These are phyloP conservation scores for Xanthia togata DNA, from an alignment of 2,888 invertebrate genomes.

Conservation along the genomic window DNA sequence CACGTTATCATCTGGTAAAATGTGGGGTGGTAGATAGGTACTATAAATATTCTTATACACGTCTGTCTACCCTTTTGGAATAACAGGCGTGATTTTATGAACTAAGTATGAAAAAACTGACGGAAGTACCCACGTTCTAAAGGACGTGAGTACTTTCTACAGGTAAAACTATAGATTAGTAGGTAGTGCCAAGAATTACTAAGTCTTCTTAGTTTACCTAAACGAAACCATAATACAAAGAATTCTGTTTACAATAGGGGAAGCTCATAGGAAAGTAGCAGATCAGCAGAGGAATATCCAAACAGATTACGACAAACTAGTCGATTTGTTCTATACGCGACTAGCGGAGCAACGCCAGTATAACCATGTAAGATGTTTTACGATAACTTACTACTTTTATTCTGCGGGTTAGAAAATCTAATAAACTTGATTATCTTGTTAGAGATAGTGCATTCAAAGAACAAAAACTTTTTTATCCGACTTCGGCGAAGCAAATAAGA, in stretches of 20 bases:
- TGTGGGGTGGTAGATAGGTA: background rate
- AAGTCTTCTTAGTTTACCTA: background rate
- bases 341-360: conserved; percentile 87
- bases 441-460: background rate
- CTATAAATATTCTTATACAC: background rate
- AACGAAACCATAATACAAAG: background rate
- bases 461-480: background rate
- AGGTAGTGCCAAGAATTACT: background rate
- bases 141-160: no score
- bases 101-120: background rate
- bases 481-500: no score
- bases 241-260: conserved; percentile 70
- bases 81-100: background rate
- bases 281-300: conserved; percentile 69
- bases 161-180: background rate
- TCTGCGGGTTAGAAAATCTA: background rate
- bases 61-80: background rate
- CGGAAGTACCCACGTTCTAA: background rate
- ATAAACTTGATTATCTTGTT: background rate
- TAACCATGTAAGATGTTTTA: conserved; percentile 79
- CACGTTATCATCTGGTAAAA: no score
- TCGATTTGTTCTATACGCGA: conserved; percentile 88
- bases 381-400: background rate
- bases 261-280: conserved; percentile 75
- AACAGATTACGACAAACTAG: conserved; percentile 89